Base-by-base conservation (phyloP, 2,888 invertebrate genomes). In the Geophilus truncorum region DNA sequence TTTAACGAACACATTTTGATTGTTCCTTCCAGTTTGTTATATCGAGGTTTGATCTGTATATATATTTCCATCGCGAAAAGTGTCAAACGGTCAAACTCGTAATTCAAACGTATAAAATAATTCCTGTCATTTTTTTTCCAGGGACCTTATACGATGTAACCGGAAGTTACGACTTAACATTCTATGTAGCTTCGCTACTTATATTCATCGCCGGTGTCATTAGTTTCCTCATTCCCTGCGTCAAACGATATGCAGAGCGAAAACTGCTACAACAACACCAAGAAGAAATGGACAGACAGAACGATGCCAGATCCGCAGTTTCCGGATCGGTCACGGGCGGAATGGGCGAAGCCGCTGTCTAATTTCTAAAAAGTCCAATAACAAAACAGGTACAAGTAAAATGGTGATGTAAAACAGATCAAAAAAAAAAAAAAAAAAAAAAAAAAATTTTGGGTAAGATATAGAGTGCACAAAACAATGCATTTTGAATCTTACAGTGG, bases 131-230 rank as follows among this genome's bases (percentile, higher is more conserved):
- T 0, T 94, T 93, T 0, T 87, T 94, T 83, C 92, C 94, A 84
- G 98, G 98, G 83, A 93, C 93, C 28, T 92, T 98, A 28, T 97
- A 93, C 86, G 97, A 98, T 87, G 90, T 92, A 1, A 97, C 97
- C 0, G 87, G 91, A 83, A 92, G 92, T 83, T 98, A 96, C 87
- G 92, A 93, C 86, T 91, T 94, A 45, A 94, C 97, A 12, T 99
- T 98, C 89, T 95, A 92, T 86, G 93, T 97, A 90, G 97, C 97
- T 1, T 96, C 95, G 3, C 92, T 90, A 0, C 92, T 97, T 87
- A 95, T 98, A 88, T 90, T 94, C 32, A 87, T 94, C 9, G 92
- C 97, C 12, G 93, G 96, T 0, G 85, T 93, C 21, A 93, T 95
- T 25, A 96, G 96, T 84, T 88, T 87, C 83, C 81, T 87, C 76